These are phyloP conservation scores for Tetramorium simillimum DNA, from an alignment of 1,140 invertebrate genomes.

Conservation along the genomic window DNA sequence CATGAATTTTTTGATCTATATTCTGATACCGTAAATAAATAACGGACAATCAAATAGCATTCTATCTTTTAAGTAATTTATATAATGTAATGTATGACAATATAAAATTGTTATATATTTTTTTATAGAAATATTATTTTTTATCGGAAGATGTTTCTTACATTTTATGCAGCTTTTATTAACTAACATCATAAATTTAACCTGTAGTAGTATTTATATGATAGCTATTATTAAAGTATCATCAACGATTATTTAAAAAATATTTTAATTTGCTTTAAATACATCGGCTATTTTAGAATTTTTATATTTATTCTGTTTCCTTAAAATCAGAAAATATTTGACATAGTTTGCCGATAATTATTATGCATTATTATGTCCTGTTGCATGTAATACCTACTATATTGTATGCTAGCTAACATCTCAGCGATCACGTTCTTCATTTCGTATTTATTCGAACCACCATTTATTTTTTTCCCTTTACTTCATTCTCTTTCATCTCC, in stretches of 20 bases:
- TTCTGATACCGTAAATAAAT: neutral
- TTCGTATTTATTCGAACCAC: slow-evolving; percentile 13
- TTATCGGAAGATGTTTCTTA: neutral
- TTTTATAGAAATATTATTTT: neutral
- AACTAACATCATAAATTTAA: neutral
- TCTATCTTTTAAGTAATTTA: neutral
- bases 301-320: neutral
- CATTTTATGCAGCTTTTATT: neutral
- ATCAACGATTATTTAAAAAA: neutral
- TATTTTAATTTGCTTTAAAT: neutral
- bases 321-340: neutral
- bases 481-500: slow-evolving; percentile 18
- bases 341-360: too few species aligned
- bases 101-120: neutral
- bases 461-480: neutral
- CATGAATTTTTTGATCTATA: neutral
- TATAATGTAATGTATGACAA: neutral
- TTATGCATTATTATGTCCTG: neutral
- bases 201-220: neutral
- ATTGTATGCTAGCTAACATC: neutral
- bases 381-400: neutral
- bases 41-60: neutral
- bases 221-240: neutral
- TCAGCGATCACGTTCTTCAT: slow-evolving; percentile 7
- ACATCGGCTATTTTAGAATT: neutral